These are phyloP conservation scores for Rhabditoides inermis DNA, from an alignment of 2,888 invertebrate genomes.

Conservation along the genomic window DNA sequence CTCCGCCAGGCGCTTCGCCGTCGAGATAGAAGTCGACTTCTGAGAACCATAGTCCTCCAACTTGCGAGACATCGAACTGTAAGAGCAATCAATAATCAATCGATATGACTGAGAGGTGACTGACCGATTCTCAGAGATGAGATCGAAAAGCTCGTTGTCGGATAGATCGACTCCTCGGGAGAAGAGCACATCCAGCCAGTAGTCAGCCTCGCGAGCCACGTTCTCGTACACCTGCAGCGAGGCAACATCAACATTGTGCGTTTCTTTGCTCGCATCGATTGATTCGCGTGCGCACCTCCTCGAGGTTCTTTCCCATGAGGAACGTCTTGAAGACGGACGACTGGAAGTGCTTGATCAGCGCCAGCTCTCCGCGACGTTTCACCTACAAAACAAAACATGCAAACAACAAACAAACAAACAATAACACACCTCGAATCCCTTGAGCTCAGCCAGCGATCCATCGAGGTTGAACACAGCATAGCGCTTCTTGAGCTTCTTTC, in stretches of 20 bases:
- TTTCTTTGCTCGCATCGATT: background rate
- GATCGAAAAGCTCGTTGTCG: constrained; percentile 83
- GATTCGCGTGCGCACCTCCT: constrained; percentile 63
- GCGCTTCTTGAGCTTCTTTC: constrained; percentile 86
- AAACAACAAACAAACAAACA: too few relatives aligned
- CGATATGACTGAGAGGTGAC: constrained; percentile 15
- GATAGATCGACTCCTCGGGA: too few relatives aligned
- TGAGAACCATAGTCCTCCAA: constrained; percentile 90
- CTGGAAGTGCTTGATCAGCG: too few relatives aligned
- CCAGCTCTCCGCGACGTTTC: too few relatives aligned
- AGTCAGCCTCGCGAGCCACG: constrained; percentile 91
- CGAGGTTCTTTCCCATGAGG: constrained; percentile 65
- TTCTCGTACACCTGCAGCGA: constrained; percentile 66
- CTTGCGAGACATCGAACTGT: constrained; percentile 64
- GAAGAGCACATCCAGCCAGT: constrained; percentile 92
- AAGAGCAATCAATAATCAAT: too few relatives aligned
- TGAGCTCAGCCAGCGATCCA: constrained; percentile 87
- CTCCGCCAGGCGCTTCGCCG: constrained; percentile 88
- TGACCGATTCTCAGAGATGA: constrained; percentile 81
- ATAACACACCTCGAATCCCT: constrained; percentile 97
- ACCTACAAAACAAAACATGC: too few relatives aligned
- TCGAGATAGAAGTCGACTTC: constrained; percentile 94
- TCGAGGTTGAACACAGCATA: constrained; percentile 99
- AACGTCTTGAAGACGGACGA: constrained; percentile 97
- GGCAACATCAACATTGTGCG: too few relatives aligned